Percentiles rank a stretch among this genome's conserved stretches.
Conservation (phyloP, 53 echinoderm and acorn worm species). For the Echinarachnius parma region DNA sequence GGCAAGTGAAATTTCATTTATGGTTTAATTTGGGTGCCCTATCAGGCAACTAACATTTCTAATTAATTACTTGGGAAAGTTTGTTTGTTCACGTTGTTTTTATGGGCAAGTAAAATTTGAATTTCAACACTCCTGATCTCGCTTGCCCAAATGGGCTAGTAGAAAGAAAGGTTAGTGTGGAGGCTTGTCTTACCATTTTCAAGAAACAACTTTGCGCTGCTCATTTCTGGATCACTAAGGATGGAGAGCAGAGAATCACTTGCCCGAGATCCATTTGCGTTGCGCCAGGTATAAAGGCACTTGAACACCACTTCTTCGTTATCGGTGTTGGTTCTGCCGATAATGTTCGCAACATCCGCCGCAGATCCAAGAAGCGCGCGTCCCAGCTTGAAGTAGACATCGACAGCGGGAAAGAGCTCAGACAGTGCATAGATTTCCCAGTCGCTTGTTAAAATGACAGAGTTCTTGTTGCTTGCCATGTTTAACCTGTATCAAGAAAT, state of each 20-base stretch:
- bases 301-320: background rate
- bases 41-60: too few species aligned
- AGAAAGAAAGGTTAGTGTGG: too few species aligned
- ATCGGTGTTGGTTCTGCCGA: slow-evolving; percentile 3
- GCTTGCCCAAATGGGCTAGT: too few species aligned
- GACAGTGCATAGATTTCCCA: background rate
- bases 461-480: too few species aligned
- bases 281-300: slow-evolving; percentile 17
- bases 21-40: too few species aligned
- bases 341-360: slow-evolving; percentile 8
- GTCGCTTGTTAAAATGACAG: too few species aligned
- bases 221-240: background rate
- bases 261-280: background rate
- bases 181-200: background rate
- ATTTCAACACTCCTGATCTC: too few species aligned
- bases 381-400: background rate
- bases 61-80: too few species aligned
- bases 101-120: too few species aligned
- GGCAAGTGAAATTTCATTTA: too few species aligned
- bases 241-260: background rate
- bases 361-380: background rate
- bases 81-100: too few species aligned
- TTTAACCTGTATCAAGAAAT: too few species aligned
- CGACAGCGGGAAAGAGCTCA: background rate
- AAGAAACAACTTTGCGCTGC: background rate